phyloP scores from a whole-genome alignment of 2,888 invertebrate genomes.

The Belgica antarctica region DNA sequence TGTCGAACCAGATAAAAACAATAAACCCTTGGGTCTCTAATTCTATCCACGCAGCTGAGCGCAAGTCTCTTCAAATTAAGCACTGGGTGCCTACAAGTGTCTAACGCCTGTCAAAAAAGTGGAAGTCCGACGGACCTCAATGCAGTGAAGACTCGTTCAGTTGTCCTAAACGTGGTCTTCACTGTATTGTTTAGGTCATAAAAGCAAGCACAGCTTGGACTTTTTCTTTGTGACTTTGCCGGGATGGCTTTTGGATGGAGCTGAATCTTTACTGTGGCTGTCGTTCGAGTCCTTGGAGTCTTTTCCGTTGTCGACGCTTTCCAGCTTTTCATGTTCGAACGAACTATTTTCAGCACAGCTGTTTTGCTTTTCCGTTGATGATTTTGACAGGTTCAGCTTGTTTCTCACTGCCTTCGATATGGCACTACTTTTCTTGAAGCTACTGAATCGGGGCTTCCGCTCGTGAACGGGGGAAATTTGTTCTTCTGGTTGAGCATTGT shows the following conservation, averaged over 20 bases:
- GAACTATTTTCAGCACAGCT: slow-evolving; percentile 29
- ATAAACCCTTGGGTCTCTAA: no score
- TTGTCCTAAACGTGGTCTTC: slow-evolving; percentile 33
- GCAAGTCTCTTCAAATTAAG: no score
- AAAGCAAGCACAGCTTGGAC: slow-evolving; percentile 55
- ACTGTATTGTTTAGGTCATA: slow-evolving; percentile 52
- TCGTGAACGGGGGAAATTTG: slow-evolving; percentile 53
- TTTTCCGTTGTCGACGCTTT: slow-evolving; percentile 37
- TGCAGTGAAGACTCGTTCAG: slow-evolving; percentile 18
- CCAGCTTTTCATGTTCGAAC: slow-evolving; percentile 23
- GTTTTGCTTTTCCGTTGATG: slow-evolving; percentile 42
- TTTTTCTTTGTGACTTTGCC: slow-evolving; percentile 52
- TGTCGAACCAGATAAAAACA: no score
- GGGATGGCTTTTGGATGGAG: slow-evolving; percentile 49
- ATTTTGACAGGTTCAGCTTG: slow-evolving; percentile 55
- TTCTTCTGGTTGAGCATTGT: slow-evolving; percentile 56
- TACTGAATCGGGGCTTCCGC: slow-evolving; percentile 53
- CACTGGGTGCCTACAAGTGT: no score
- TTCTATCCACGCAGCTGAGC: no score
- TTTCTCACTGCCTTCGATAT: slow-evolving; percentile 59
- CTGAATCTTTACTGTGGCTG: no score
- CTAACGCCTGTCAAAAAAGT: no score
- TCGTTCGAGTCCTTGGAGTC: background rate
- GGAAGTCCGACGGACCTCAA: no score
- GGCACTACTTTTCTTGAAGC: slow-evolving; percentile 58